Percentiles rank a stretch among this genome's conserved stretches.
These are phyloP conservation scores for Siniperca undulata DNA, from an alignment of 2,797 vertebrate genomes.

Conservation along the genomic window DNA sequence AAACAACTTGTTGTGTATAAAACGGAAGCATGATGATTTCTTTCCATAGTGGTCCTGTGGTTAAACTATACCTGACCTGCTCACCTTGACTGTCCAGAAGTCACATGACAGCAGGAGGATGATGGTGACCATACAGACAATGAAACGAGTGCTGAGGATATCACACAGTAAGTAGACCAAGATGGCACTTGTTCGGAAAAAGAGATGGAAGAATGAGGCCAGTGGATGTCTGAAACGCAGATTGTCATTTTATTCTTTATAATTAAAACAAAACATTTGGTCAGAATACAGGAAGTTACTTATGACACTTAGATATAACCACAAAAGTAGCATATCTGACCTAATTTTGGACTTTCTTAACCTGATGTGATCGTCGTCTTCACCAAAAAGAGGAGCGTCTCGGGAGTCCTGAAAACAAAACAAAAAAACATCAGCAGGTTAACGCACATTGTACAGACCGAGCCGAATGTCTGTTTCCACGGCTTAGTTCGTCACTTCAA, in stretches of 20 bases:
- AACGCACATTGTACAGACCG: not conserved
- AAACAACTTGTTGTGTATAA: too few species aligned
- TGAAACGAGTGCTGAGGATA: slow-evolving; percentile 90
- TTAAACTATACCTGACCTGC: slow-evolving; percentile 14
- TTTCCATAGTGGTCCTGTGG: not conserved
- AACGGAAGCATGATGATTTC: not conserved
- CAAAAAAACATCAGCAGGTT: slow-evolving; percentile 1
- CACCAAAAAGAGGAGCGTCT: slow-evolving; percentile 93
- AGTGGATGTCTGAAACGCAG: slow-evolving; percentile 89
- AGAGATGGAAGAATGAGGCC: slow-evolving; percentile 94
- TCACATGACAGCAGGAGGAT: slow-evolving; percentile 96
- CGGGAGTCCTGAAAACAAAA: slow-evolving; percentile 84
- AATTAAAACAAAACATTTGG: not conserved
- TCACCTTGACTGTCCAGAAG: slow-evolving; percentile 98
- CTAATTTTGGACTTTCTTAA: slow-evolving; percentile 85
- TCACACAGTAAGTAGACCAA: slow-evolving; percentile 94
- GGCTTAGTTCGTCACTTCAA: not conserved
- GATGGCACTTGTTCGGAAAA: slow-evolving; percentile 93
- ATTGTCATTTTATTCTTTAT: not conserved
- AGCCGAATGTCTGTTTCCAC: not conserved
- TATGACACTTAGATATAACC: fast-evolving
- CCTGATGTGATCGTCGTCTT: slow-evolving; percentile 86
- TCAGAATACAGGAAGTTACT: too few species aligned
- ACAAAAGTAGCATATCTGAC: slow-evolving; percentile 69
- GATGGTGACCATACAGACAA: slow-evolving; percentile 94